These are phyloP conservation scores for Hipposideros larvatus DNA, from an alignment of 2,797 vertebrate genomes.

Conservation along the genomic window DNA sequence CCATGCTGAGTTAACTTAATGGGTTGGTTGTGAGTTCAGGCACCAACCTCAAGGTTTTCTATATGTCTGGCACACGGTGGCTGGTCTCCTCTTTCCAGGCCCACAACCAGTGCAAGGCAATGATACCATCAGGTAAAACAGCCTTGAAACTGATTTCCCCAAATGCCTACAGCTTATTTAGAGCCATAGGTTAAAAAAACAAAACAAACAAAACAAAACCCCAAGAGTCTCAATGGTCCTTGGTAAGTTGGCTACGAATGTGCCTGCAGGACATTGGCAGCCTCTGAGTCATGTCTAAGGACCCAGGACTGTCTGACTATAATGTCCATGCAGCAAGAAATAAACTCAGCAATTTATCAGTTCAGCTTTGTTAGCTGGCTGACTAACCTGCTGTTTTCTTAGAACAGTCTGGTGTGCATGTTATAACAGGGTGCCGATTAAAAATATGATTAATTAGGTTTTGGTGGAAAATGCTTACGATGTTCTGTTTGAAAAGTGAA, in stretches of 20 bases:
- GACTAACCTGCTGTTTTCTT: constrained; percentile 66
- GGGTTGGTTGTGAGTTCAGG: not conserved
- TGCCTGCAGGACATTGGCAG: constrained; percentile 60
- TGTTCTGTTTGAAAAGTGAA: constrained; percentile 68
- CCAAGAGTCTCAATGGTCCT: not conserved
- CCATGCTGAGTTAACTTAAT: not conserved
- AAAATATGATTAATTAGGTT: constrained; percentile 71
- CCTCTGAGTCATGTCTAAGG: constrained; percentile 72
- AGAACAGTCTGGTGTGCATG: constrained; percentile 31
- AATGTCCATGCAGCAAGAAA: not conserved
- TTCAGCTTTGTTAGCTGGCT: constrained; percentile 54
- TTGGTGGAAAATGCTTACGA: constrained; percentile 48
- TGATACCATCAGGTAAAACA: not conserved
- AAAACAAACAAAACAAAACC: not conserved
- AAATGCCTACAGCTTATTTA: constrained; percentile 48
- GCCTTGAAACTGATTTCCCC: not conserved
- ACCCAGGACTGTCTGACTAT: constrained; percentile 11
- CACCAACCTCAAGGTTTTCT: not conserved
- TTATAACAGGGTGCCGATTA: constrained; percentile 62
- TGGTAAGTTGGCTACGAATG: constrained; percentile 48
- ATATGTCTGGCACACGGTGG: not conserved
- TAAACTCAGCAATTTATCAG: constrained; percentile 34
- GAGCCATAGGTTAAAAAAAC: not conserved
- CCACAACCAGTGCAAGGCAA: not conserved
- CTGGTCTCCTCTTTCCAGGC: not conserved